phyloP scores from a whole-genome alignment of 2,797 vertebrate species.

The Lacerta agilis region DNA sequence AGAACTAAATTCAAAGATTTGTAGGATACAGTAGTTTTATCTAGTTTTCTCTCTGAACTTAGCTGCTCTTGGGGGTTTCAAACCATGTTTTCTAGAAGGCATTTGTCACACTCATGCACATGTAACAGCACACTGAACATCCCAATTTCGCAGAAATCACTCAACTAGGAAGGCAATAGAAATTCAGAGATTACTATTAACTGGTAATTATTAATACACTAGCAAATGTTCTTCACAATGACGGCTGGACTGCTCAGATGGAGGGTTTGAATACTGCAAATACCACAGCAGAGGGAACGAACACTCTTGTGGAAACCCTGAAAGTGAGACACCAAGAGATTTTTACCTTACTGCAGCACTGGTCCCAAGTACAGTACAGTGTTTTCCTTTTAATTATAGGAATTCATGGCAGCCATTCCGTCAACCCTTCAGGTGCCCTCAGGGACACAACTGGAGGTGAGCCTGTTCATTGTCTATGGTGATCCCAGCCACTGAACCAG shows the following conservation, averaged over 20 bases:
- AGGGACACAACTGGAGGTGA: background rate
- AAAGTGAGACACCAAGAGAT: background rate
- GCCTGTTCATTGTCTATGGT: background rate
- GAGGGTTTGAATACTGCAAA: background rate
- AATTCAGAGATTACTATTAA: background rate
- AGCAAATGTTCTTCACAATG: background rate
- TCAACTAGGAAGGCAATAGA: background rate
- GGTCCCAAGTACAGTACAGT: too few species aligned
- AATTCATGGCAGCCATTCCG: background rate
- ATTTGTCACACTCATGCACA: background rate
- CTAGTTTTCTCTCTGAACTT: background rate
- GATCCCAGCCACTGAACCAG: background rate
- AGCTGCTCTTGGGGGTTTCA: background rate
- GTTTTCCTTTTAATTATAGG: background rate
- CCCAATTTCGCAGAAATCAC: background rate
- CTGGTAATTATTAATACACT: background rate
- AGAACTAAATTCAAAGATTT: background rate
- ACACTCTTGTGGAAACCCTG: too few species aligned
- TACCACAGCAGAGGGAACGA: too few species aligned
- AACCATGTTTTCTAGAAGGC: background rate
- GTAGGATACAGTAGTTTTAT: background rate
- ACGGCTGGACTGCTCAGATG: background rate
- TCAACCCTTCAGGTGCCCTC: background rate
- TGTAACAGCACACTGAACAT: background rate
- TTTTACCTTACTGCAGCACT: background rate